Base-by-base conservation (phyloP, 2,113 vertebrate genomes). In the Glareola pratincola region DNA sequence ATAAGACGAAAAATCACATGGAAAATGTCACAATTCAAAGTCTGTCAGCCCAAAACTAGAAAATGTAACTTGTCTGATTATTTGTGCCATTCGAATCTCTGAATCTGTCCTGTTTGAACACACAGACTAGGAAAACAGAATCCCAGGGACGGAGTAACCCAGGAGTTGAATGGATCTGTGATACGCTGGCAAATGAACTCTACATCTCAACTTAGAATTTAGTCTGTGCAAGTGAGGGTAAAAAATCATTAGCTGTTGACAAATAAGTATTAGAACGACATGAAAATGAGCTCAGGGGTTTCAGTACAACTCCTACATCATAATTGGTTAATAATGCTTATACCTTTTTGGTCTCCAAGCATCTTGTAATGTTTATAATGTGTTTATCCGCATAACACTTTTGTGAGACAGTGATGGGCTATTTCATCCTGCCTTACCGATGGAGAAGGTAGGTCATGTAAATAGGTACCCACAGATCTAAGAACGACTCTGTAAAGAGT, bases 181-280 rank as follows among this genome's bases (percentile, higher is more conserved):
- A 14, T 14, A 45, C 3, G 6, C 15, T 73, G 14, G 14, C 8
- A 72, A 68, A 73, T 41, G 27, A 59, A 30, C 24, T 34, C 48
- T 32, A 23, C 14, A 57, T 3, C 50, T 41, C 26, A 57, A 41
- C 6, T 66, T 51, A 27, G 47, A 71, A n/a, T 86, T 89, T 69
- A 53, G 50, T 50, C 69, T 50, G 34, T 26, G 48, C 39, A 56
- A 39, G 14, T 45, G 77, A 81, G 91, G 43, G 36, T 51, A 60
- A 86, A 86, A 93, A 88, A 48, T 72, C 64, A 71, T 91, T 92
- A 84, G 27, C 27, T 78, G 56, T 72, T 91, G 91, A 94, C 73
- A 85, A 94, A 90, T 75, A 94, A 43, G 47, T 54, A 24, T 75
- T 27, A 59, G 26, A 43, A 41, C 45, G 73, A 18, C 51, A 36